phyloP scores from a whole-genome alignment of 92 coral and sea anemone genomes.

The Actinostola sp. region DNA sequence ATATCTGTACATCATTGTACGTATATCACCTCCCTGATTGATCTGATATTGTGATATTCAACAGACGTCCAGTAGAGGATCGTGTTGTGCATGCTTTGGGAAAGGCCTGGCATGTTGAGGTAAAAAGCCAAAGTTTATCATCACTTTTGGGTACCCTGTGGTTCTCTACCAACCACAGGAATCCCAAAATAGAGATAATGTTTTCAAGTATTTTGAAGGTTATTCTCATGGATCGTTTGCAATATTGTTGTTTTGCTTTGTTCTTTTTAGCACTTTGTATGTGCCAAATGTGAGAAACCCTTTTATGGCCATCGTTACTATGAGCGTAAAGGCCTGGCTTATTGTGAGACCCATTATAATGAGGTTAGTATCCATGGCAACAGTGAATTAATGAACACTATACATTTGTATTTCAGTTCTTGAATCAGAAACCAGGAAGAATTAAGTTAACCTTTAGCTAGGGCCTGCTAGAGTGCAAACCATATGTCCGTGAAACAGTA shows the following conservation, averaged over 20 bases:
- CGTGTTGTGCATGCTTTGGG: constrained; percentile 98
- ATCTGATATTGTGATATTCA: background rate
- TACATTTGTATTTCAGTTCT: background rate
- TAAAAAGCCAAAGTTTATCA: constrained; percentile 2
- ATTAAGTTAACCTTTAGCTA: too few species aligned
- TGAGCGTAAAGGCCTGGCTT: constrained; percentile 95
- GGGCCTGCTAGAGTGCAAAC: too few species aligned
- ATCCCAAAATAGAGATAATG: too few species aligned
- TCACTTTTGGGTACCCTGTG: too few species aligned
- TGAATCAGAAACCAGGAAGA: too few species aligned
- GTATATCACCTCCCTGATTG: too few species aligned
- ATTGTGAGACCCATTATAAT: constrained; percentile 96
- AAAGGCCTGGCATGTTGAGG: constrained; percentile 99
- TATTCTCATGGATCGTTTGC: background rate
- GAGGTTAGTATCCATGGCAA: constrained; percentile 84
- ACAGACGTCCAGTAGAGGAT: constrained; percentile 96
- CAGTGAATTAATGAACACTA: too few species aligned
- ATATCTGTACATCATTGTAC: too few species aligned
- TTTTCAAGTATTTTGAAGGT: too few species aligned
- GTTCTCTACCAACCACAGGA: background rate
- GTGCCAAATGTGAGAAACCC: constrained; percentile 99
- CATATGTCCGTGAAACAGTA: too few species aligned
- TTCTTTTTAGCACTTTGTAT: constrained; percentile 86
- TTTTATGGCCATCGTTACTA: constrained; percentile 98
- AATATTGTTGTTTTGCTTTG: background rate